phyloP scores from a whole-genome alignment of 2,888 invertebrate species.

The Epistrophella euchroma region DNA sequence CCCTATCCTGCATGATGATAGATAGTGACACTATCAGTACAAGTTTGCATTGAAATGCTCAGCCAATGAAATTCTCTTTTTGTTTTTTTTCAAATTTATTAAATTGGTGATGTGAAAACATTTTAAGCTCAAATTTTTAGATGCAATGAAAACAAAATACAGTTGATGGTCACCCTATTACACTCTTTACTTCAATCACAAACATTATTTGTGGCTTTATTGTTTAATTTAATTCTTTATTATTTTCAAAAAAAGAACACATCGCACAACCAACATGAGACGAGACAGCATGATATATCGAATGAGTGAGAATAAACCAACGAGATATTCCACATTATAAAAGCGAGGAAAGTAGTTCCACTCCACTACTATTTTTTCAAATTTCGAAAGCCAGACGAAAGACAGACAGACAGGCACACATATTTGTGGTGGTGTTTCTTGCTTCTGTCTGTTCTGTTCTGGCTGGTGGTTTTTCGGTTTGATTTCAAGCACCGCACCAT shows the following conservation, averaged over 20 bases:
- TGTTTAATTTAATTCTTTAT: background rate
- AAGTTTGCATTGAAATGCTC: no score
- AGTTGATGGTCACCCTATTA: background rate
- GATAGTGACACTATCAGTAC: no score
- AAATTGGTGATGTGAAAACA: no score
- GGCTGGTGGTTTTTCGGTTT: conserved; percentile 3
- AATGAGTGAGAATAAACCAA: conserved; percentile 15
- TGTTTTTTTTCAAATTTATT: no score
- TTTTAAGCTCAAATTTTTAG: no score
- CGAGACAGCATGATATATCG: background rate
- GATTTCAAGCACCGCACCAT: background rate
- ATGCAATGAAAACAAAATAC: background rate
- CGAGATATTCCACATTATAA: background rate
- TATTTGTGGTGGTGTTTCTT: background rate
- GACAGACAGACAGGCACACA: conserved; percentile 2
- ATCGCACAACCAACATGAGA: background rate
- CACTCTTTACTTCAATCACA: background rate
- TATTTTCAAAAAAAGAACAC: background rate
- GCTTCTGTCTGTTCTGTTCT: conserved; percentile 20
- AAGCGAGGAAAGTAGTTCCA: conserved; percentile 4
- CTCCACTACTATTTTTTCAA: background rate
- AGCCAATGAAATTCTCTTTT: no score
- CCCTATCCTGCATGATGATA: no score
- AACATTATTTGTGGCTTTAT: background rate
- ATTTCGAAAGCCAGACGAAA: conserved; percentile 17